Conservation (phyloP, 2,797 vertebrate genomes). For the Lacerta viridis region DNA sequence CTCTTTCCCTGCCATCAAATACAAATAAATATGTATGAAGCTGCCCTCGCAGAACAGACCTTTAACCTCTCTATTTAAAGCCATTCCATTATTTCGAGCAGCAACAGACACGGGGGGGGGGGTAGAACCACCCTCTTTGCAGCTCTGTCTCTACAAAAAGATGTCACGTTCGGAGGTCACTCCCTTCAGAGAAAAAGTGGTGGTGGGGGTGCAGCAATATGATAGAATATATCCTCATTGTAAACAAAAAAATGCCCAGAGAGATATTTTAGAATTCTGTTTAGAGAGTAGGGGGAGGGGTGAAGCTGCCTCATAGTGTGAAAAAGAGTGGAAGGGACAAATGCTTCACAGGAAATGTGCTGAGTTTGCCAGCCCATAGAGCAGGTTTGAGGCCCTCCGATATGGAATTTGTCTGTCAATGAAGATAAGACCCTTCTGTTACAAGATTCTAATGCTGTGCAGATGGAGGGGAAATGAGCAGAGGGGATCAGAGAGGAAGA, state of each 20-base stretch:
- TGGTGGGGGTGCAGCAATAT: constrained; percentile 27
- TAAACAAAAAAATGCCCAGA: constrained; percentile 7
- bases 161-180: constrained; percentile 32
- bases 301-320: too few species aligned
- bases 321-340: neutral
- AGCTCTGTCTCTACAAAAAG: constrained; percentile 37
- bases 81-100: constrained; percentile 44
- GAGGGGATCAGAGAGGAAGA: too few species aligned
- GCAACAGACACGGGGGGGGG: neutral
- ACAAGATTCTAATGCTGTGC: neutral
- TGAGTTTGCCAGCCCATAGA: neutral
- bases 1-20: constrained; percentile 6
- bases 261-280: constrained; percentile 42
- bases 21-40: constrained; percentile 38
- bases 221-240: constrained; percentile 34
- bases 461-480: neutral
- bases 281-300: constrained; percentile 15
- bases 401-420: neutral
- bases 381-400: neutral
- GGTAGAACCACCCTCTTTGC: constrained; percentile 35
- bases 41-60: constrained; percentile 40
- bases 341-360: neutral
- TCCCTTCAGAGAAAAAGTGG: constrained; percentile 23
- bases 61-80: constrained; percentile 52
- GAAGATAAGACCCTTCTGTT: neutral